phyloP scores from a whole-genome alignment of 2,888 invertebrate species.

The Lamellibrachia satsuma region DNA sequence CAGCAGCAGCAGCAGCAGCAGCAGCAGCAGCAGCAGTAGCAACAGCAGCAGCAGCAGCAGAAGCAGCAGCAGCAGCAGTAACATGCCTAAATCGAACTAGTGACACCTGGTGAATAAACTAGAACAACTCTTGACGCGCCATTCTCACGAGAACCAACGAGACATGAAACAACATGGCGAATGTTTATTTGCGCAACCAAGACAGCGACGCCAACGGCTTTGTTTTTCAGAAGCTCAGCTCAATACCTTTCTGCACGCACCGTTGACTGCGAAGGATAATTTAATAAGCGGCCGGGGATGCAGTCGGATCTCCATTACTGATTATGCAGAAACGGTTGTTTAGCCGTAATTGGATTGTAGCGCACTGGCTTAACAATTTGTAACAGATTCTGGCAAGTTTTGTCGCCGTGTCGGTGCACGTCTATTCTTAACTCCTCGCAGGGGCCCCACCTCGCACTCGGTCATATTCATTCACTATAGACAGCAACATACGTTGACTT shows the following conservation, averaged over 20 bases:
- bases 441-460: too few species aligned
- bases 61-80: too few species aligned
- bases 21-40: too few species aligned
- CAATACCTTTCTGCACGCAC: not conserved
- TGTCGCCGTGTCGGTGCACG: not conserved
- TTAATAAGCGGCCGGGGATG: not conserved
- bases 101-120: not conserved
- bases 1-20: too few species aligned
- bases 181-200: slow-evolving; percentile 17
- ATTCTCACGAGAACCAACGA: not conserved
- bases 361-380: not conserved
- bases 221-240: not conserved
- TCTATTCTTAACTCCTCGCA: not conserved
- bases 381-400: not conserved
- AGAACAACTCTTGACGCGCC: not conserved
- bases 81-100: too few species aligned
- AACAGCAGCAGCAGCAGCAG: too few species aligned
- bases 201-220: not conserved
- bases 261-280: not conserved
- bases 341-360: not conserved
- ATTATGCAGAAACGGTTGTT: not conserved
- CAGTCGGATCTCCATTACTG: not conserved
- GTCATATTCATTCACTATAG: not conserved
- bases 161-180: not conserved
- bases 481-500: not conserved